Base-by-base conservation (phyloP, 2,888 invertebrate species). In the Trissolcus brochymenae region DNA sequence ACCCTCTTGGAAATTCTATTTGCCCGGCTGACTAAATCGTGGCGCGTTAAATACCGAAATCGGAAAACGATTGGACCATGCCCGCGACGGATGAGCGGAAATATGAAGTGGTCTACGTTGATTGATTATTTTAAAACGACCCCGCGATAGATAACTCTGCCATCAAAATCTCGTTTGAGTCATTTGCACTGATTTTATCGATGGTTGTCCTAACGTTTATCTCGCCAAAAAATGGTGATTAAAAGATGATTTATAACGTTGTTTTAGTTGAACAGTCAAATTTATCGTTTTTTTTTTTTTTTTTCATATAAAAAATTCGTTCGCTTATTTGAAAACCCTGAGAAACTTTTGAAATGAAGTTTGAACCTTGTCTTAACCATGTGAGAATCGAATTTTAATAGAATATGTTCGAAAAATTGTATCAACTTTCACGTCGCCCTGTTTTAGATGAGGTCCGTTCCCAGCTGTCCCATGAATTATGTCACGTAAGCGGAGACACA, bases 381-480 rank as follows among this genome's bases (percentile, higher is more conserved):
- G 4, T 21, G 21, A 35, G 35, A 11, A 35, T 35, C 35, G 9
- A 35, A 35, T 35, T 35, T 35, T 35, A 6, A 35, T 35, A 35
- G 35, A 35, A 35, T 35, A 35, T 35, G 7, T 11, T 9, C 7
- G 29, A 41, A 56, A 74, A 67, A 68, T 68, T 68, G 62, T 67
- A 59, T 62, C 61, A 56, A 51, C 35, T 51, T 56, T 57, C 46
- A 35, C 19, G 56, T 6, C 21, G 57, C 54, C 54, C 68, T 67
- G 67, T 74, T 74, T 74, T 68, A 62, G 67, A 68, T 53, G 56
- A 41, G 54, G 49, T 64, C 64, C 56, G 21, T 17, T 75, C 75
- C 59, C 68, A 62, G 55, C 64, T 64, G 75, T 64, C 64, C 68
- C 57, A 68, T 70, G 75, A 76, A 70, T 76, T 70, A 75, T 64